Percentiles rank a stretch among this genome's conserved stretches.
Conservation (phyloP, 2,113 vertebrate species). For the Ibidorhyncha struthersii region DNA sequence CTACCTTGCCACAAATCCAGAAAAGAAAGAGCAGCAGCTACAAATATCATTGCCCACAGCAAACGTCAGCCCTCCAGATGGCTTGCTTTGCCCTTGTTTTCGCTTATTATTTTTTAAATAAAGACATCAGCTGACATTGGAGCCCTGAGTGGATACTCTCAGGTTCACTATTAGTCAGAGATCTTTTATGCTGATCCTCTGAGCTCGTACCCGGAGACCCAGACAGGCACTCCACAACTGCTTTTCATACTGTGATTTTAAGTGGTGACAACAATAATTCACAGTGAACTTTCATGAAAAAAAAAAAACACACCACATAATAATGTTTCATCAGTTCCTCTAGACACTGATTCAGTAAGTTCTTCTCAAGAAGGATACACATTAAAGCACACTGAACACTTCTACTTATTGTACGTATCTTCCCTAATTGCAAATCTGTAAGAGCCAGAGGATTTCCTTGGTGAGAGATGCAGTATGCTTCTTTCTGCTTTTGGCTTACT, state of each 20-base stretch:
- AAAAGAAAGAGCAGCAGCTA: neutral
- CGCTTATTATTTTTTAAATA: neutral
- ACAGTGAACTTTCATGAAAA: neutral
- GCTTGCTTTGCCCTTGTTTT: neutral
- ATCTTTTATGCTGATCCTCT: neutral
- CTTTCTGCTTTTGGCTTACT: constrained; percentile 37
- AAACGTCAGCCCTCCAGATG: constrained; percentile 41
- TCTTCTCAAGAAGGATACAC: neutral
- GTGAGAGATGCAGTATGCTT: neutral
- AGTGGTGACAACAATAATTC: neutral
- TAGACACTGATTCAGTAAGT: neutral
- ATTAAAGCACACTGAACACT: constrained; percentile 7
- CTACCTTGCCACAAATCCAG: neutral
- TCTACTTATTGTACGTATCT: neutral
- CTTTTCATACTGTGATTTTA: neutral
- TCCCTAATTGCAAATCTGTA: constrained; percentile 27
- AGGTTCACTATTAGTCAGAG: neutral
- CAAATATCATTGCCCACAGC: neutral
- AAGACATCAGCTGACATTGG: neutral
- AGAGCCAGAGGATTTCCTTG: constrained; percentile 45
- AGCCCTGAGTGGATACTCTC: neutral
- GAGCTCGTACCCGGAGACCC: neutral
- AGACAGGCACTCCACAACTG: neutral
- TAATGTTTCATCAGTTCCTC: neutral
- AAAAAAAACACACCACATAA: no score